phyloP scores from a whole-genome alignment of 2,888 invertebrate species.

The Ennomos erosarius region DNA sequence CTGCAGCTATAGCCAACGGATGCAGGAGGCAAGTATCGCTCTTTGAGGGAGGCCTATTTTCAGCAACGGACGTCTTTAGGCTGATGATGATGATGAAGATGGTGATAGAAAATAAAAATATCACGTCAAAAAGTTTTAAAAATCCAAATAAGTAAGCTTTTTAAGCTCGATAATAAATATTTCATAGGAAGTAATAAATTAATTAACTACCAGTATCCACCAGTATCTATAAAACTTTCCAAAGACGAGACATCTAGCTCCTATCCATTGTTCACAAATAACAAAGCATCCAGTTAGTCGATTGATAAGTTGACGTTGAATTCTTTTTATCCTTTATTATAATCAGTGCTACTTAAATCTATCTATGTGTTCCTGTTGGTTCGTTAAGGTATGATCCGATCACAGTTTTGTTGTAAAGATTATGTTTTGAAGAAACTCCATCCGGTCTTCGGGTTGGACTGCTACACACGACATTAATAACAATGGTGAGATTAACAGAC shows the following conservation, averaged over 20 bases:
- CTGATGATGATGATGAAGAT: too few species aligned
- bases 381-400: conserved; percentile 79
- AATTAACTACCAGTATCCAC: conserved; percentile 10
- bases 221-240: conserved; percentile 16
- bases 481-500: conserved; percentile 9
- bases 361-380: conserved; percentile 69
- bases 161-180: background rate
- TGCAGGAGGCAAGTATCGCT: too few species aligned
- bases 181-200: conserved; percentile 16
- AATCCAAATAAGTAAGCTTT: conserved; percentile 3
- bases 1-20: too few species aligned
- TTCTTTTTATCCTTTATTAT: conserved; percentile 49
- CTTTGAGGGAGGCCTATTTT: too few species aligned
- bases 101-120: too few species aligned
- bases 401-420: conserved; percentile 84
- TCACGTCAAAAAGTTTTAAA: background rate
- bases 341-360: conserved; percentile 75
- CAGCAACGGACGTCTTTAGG: too few species aligned
- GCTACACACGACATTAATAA: conserved; percentile 56
- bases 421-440: conserved; percentile 81
- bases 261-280: conserved; percentile 32
- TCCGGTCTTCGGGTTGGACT: conserved; percentile 70
- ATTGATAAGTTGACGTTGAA: conserved; percentile 38
- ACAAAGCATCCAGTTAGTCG: conserved; percentile 32
- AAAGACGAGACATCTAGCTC: conserved; percentile 20